A percentile compares a stretch with the other conserved stretches of the same genome.
These are phyloP conservation scores for Itoplectis maculator DNA, from an alignment of 2,888 invertebrate genomes.

Conservation along the genomic window DNA sequence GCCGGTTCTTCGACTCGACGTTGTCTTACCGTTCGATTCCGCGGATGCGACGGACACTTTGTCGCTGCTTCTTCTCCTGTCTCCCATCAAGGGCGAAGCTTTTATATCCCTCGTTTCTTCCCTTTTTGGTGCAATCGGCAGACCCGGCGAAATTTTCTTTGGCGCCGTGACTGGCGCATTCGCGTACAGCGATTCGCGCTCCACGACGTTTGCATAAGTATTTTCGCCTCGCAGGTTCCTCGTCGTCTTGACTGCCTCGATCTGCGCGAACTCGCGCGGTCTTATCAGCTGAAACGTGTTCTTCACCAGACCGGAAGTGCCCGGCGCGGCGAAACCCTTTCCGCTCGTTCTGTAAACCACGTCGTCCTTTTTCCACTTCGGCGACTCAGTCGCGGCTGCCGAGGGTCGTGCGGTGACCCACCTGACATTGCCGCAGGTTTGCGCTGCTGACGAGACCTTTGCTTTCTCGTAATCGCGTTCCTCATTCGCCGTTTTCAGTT, in stretches of 20 bases:
- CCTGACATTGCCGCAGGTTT: conserved; percentile 86
- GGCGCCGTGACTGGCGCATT: conserved; percentile 73
- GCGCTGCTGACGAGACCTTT: conserved; percentile 87
- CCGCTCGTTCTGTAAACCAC: conserved; percentile 76
- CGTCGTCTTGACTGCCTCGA: conserved; percentile 83
- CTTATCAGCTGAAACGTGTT: conserved; percentile 86
- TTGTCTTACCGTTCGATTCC: conserved; percentile 50
- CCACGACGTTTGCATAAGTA: conserved; percentile 85
- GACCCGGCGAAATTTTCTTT: conserved; percentile 53
- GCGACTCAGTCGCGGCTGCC: conserved; percentile 42
- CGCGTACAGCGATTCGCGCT: conserved; percentile 77
- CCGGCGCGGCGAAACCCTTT: conserved; percentile 59
- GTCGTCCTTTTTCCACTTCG: conserved; percentile 74
- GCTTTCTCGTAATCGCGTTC: conserved; percentile 74
- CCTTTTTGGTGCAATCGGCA: conserved; percentile 34
- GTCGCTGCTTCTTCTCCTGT: conserved; percentile 6
- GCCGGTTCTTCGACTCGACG: conserved; percentile 8
- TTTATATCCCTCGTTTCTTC: conserved; percentile 25
- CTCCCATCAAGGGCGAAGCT: conserved; percentile 26
- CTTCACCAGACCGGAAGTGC: conserved; percentile 74
- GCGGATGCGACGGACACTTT: conserved; percentile 8
- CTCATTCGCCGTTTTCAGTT: conserved; percentile 13
- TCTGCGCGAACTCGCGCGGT: conserved; percentile 86
- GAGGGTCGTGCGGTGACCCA: conserved; percentile 78
- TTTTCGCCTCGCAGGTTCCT: conserved; percentile 75